Evolutionary conservation across 2,888 invertebrate species (phyloP).

Genomic region (Hecatera dysodea): DNA sequence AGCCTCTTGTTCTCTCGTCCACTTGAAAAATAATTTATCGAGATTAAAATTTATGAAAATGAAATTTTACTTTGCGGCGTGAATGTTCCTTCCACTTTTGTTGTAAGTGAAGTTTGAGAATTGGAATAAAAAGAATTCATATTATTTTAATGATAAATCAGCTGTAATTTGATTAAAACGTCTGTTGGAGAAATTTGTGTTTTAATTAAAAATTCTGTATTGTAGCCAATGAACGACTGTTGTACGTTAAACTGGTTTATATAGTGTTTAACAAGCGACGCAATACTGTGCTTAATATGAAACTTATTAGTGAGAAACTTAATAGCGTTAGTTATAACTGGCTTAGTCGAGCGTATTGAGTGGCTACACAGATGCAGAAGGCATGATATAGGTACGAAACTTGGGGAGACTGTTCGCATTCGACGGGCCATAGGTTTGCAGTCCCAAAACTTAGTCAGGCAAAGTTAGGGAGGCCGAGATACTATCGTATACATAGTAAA

Average conservation of each 20-base stretch:
- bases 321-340: slow-evolving; percentile 46
- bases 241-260: no score
- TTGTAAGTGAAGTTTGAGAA: slow-evolving; percentile 57
- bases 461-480: slow-evolving; percentile 53
- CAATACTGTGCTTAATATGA: slow-evolving; percentile 31
- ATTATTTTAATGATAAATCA: slow-evolving; percentile 52
- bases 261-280: no score
- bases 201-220: slow-evolving; percentile 39
- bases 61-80: slow-evolving; percentile 72
- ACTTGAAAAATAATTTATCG: slow-evolving; percentile 77
- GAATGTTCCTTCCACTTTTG: slow-evolving; percentile 68
- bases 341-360: slow-evolving; percentile 56
- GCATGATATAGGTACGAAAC: slow-evolving; percentile 65
- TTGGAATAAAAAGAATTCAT: slow-evolving; percentile 59
- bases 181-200: slow-evolving; percentile 20
- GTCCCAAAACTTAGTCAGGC: slow-evolving; percentile 59
- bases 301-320: slow-evolving; percentile 52
- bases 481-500: slow-evolving; percentile 13
- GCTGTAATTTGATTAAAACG: slow-evolving; percentile 48
- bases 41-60: slow-evolving; percentile 78
- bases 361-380: slow-evolving; percentile 64
- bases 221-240: slow-evolving; percentile 6
- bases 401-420: slow-evolving; percentile 56
- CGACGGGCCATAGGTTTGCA: slow-evolving; percentile 57
- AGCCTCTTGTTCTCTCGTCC: slow-evolving; percentile 70